Evolutionary conservation across 2,113 vertebrate species (phyloP).

Genomic region (Corythornis cristatus): DNA sequence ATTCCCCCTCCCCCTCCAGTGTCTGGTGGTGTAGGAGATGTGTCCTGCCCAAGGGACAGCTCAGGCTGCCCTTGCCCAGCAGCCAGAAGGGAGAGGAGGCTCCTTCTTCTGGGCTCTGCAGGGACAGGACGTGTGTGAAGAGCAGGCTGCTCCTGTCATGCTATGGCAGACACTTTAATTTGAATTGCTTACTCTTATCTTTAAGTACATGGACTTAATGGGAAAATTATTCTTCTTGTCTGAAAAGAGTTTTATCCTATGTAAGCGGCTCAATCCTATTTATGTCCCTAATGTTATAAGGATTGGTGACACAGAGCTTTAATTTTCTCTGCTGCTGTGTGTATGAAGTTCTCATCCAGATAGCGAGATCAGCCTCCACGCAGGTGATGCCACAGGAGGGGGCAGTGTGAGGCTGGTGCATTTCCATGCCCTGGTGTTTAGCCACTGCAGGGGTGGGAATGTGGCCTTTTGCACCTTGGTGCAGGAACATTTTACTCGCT

Average conservation of each 20-base stretch:
- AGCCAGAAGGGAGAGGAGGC: neutral
- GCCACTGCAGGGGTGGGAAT: neutral
- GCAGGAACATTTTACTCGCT: neutral
- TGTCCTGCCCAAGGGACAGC: neutral
- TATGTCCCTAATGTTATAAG: neutral
- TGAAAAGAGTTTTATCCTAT: neutral
- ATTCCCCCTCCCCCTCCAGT: neutral
- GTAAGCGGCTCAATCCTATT: accelerated
- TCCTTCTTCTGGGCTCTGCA: neutral
- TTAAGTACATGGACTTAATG: neutral
- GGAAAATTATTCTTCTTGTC: neutral
- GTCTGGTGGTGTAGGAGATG: neutral
- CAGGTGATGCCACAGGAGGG: neutral
- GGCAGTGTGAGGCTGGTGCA: accelerated
- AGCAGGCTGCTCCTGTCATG: neutral
- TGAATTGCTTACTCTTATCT: neutral
- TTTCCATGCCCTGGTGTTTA: neutral
- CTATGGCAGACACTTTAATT: neutral
- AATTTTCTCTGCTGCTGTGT: neutral
- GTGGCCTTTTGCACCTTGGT: neutral
- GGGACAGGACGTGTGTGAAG: neutral
- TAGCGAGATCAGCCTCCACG: neutral
- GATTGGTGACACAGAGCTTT: neutral
- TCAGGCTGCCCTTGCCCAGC: neutral
- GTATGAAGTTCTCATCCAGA: neutral